These are phyloP conservation scores for Fopius arisanus DNA, from an alignment of 1,140 invertebrate species.

Conservation along the genomic window DNA sequence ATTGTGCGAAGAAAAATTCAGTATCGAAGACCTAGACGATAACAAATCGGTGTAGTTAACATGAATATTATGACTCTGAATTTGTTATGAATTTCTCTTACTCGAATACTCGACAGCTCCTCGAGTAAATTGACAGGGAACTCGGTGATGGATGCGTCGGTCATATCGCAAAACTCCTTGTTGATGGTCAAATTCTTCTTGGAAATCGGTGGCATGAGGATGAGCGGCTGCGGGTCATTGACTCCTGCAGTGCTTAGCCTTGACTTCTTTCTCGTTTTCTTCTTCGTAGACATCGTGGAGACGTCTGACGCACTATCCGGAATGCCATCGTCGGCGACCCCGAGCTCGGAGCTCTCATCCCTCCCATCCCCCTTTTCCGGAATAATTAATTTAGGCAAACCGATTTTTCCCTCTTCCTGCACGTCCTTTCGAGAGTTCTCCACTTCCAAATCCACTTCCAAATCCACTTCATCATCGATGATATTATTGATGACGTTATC, in stretches of 20 bases:
- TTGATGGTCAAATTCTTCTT: slow-evolving; percentile 31
- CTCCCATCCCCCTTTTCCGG: neutral
- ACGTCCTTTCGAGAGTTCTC: neutral
- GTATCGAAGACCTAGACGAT: too few species aligned
- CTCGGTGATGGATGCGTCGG: slow-evolving; percentile 28
- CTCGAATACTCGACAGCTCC: slow-evolving; percentile 39
- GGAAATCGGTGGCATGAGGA: neutral
- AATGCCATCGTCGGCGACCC: neutral
- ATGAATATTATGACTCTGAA: too few species aligned
- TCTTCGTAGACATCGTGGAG: slow-evolving; percentile 2
- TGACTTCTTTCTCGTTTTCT: neutral
- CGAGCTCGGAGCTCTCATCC: neutral
- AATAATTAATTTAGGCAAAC: neutral
- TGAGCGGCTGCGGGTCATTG: neutral
- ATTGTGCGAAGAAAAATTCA: too few species aligned
- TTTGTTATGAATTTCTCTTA: too few species aligned
- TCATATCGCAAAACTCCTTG: slow-evolving; percentile 42
- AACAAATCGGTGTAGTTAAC: too few species aligned
- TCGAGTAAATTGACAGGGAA: slow-evolving; percentile 43
- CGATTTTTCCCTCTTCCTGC: neutral
- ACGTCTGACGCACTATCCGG: slow-evolving; percentile 4
- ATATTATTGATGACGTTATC: neutral
- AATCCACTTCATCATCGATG: neutral
- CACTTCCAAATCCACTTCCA: neutral
- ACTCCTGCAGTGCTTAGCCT: neutral